Evolutionary conservation across 2,888 invertebrate genomes (phyloP).

Genomic region (Melinaea menophilus): DNA sequence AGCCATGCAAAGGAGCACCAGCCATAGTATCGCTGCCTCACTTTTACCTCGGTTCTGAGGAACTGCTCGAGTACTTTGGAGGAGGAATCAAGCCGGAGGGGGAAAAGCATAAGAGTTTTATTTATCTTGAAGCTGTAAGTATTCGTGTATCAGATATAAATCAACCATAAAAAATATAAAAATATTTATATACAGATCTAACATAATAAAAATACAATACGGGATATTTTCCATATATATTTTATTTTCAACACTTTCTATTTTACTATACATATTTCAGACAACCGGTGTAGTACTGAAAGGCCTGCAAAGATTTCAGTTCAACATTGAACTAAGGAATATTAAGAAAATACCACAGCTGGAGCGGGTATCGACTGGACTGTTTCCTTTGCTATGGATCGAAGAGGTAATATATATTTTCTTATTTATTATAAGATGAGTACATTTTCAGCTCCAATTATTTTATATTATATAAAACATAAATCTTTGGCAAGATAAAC

Average conservation of each 20-base stretch:
- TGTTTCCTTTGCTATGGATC: constrained; percentile 79
- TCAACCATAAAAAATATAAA: too few relatives aligned
- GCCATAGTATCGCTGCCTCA: constrained; percentile 82
- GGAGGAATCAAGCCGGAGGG: constrained; percentile 73
- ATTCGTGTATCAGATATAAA: neutral
- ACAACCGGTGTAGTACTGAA: constrained; percentile 73
- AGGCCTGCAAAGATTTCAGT: constrained; percentile 74
- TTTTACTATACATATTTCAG: constrained; percentile 44
- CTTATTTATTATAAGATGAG: too few relatives aligned
- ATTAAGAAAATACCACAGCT: constrained; percentile 65
- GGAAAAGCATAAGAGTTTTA: constrained; percentile 75
- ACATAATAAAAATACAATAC: too few relatives aligned
- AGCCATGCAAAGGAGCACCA: constrained; percentile 77
- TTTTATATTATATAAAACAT: too few relatives aligned
- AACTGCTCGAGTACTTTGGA: constrained; percentile 68
- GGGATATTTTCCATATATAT: too few relatives aligned
- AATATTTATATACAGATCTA: too few relatives aligned
- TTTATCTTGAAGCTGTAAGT: constrained; percentile 80
- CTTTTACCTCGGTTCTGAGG: constrained; percentile 78
- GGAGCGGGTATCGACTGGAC: constrained; percentile 70
- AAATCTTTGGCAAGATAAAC: too few relatives aligned
- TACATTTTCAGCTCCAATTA: too few relatives aligned
- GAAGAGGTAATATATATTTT: constrained; percentile 70
- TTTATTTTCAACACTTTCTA: neutral
- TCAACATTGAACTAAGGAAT: constrained; percentile 74